A percentile compares a stretch with the other conserved stretches of the same genome.
These are phyloP conservation scores for Emys orbicularis DNA, from an alignment of 2,797 vertebrate genomes.

Conservation along the genomic window DNA sequence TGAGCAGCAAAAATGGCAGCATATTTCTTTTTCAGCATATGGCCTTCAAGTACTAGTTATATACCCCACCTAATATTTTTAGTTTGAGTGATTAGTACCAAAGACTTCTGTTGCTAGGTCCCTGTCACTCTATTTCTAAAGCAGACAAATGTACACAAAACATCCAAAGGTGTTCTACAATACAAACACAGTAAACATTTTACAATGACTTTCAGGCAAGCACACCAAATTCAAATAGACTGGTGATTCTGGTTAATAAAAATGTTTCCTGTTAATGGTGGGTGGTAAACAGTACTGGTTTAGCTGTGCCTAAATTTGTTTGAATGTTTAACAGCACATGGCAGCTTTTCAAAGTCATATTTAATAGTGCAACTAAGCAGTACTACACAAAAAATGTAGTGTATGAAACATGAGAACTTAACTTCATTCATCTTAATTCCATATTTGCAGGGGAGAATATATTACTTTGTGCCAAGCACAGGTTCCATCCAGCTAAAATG, in stretches of 20 bases:
- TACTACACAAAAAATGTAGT: conserved; percentile 62
- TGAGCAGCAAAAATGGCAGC: neutral
- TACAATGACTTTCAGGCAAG: conserved; percentile 55
- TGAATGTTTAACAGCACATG: conserved; percentile 38
- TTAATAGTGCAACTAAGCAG: conserved; percentile 41
- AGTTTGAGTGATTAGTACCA: neutral
- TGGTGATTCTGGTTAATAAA: conserved; percentile 41
- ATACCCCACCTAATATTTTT: neutral
- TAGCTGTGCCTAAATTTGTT: conserved; percentile 36
- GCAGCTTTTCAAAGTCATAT: conserved; percentile 46
- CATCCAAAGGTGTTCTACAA: conserved; percentile 27
- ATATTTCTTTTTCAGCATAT: neutral
- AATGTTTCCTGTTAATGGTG: conserved; percentile 25
- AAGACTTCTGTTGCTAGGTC: conserved; percentile 27
- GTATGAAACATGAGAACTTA: conserved; percentile 49
- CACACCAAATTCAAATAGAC: conserved; percentile 42
- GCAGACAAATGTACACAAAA: neutral
- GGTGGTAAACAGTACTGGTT: conserved; percentile 5
- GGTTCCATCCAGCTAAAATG: conserved; percentile 46
- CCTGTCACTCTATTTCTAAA: conserved; percentile 47
- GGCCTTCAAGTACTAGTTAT: neutral
- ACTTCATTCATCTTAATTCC: conserved; percentile 49
- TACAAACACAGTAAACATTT: conserved; percentile 32
- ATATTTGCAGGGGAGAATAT: conserved; percentile 51
- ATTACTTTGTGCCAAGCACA: conserved; percentile 46